phyloP scores from a whole-genome alignment of 2,797 vertebrate species.

The Falco naumanni region DNA sequence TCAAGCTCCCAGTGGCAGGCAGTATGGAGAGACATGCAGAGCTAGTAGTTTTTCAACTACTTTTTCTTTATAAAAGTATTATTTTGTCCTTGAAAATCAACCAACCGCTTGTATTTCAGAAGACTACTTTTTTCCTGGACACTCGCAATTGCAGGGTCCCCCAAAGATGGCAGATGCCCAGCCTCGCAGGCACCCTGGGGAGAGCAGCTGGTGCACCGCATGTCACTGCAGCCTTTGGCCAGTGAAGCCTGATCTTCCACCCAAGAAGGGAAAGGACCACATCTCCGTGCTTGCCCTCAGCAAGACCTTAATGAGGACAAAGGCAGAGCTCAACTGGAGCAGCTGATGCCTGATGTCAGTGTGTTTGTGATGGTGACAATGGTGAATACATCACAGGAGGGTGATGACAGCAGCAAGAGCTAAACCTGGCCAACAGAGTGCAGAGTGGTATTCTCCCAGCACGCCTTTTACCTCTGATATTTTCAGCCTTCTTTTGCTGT shows the following conservation, averaged over 20 bases:
- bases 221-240: not conserved
- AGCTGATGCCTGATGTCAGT: not conserved
- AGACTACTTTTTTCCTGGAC: not conserved
- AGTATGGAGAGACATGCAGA: not conserved
- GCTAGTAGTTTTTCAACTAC: not conserved
- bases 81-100: not conserved
- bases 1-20: not conserved
- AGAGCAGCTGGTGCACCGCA: fast-evolving
- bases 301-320: not conserved
- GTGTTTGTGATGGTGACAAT: not conserved
- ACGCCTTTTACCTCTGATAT: not conserved
- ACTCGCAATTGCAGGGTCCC: not conserved
- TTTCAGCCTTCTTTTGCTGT: not conserved
- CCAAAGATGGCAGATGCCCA: not conserved
- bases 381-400: not conserved
- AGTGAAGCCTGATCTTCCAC: not conserved
- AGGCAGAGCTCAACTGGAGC: not conserved
- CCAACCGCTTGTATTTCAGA: not conserved
- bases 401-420: not conserved
- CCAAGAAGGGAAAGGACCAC: not conserved
- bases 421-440: no score
- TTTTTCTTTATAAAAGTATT: not conserved
- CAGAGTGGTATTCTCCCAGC: not conserved
- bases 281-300: not conserved
- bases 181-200: not conserved